Percentiles rank a stretch among this genome's conserved stretches.
phyloP scores from a whole-genome alignment of 2,888 invertebrate genomes.

The Eupithecia exiguata region DNA sequence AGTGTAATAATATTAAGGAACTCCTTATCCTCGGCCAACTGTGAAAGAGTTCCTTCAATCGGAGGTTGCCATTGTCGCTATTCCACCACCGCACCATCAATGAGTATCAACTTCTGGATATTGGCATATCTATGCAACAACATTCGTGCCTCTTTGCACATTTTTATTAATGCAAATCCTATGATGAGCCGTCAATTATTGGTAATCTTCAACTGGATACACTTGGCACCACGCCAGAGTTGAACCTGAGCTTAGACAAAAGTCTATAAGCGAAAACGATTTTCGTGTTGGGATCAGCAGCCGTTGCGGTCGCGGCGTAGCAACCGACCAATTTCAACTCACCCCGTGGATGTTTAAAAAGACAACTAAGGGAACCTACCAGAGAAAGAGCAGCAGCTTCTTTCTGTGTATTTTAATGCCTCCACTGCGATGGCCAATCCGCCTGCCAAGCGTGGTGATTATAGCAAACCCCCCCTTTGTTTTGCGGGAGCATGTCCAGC shows the following conservation, averaged over 20 bases:
- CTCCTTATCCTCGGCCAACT: background rate
- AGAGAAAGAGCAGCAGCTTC: background rate
- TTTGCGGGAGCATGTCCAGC: background rate
- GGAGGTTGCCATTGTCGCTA: too few relatives aligned
- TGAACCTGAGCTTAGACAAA: constrained; percentile 3
- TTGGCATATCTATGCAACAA: background rate
- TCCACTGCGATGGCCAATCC: too few relatives aligned
- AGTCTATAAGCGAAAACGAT: background rate
- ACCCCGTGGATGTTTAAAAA: background rate
- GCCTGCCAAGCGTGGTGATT: too few relatives aligned
- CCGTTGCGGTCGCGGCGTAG: background rate
- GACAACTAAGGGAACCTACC: background rate
- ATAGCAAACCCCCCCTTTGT: too few relatives aligned
- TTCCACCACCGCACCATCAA: background rate
- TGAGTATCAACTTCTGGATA: background rate
- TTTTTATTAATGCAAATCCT: constrained; percentile 52
- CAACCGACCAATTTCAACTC: background rate
- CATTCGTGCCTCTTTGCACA: constrained; percentile 21
- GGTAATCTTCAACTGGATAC: constrained; percentile 56
- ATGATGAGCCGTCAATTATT: constrained; percentile 67
- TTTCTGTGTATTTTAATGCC: too few relatives aligned
- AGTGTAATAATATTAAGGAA: too few relatives aligned
- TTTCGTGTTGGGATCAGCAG: background rate
- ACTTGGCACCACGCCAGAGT: constrained; percentile 63
- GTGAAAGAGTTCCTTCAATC: background rate